phyloP scores from a whole-genome alignment of 2,888 invertebrate species.

The Orthosia gracilis region DNA sequence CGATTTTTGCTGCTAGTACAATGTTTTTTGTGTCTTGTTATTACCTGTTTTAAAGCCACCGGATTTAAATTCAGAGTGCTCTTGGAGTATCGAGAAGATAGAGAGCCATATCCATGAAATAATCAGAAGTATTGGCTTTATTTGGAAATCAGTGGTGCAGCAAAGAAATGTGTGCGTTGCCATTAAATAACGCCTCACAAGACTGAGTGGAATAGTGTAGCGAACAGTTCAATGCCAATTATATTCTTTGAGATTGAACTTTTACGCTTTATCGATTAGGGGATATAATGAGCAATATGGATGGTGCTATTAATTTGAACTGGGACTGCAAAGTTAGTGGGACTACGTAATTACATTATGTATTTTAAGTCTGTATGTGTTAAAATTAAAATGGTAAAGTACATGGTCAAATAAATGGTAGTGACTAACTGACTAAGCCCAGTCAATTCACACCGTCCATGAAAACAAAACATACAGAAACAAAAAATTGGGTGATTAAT shows the following conservation, averaged over 20 bases:
- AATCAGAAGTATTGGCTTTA: background rate
- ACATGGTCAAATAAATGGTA: background rate
- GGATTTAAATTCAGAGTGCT: background rate
- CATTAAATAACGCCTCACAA: background rate
- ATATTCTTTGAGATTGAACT: background rate
- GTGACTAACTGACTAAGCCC: background rate
- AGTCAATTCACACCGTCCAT: constrained; percentile 15
- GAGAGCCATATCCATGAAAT: background rate
- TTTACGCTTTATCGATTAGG: background rate
- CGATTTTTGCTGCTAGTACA: background rate
- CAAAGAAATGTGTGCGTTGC: background rate
- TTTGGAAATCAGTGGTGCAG: background rate
- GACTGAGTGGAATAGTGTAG: background rate
- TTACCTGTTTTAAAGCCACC: background rate
- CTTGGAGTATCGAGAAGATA: background rate
- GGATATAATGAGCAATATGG: constrained; percentile 1
- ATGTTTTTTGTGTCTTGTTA: background rate
- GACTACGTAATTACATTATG: background rate
- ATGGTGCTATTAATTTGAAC: constrained; percentile 21
- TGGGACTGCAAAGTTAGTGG: background rate
- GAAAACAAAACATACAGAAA: constrained; percentile 41
- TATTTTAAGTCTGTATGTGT: background rate
- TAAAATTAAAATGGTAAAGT: background rate
- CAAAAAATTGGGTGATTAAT: constrained; percentile 49
- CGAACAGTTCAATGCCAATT: background rate